Percentiles rank a stretch among this genome's conserved stretches.
These are phyloP conservation scores for Melinopterus prodromus DNA, from an alignment of 2,888 invertebrate genomes.

Conservation along the genomic window DNA sequence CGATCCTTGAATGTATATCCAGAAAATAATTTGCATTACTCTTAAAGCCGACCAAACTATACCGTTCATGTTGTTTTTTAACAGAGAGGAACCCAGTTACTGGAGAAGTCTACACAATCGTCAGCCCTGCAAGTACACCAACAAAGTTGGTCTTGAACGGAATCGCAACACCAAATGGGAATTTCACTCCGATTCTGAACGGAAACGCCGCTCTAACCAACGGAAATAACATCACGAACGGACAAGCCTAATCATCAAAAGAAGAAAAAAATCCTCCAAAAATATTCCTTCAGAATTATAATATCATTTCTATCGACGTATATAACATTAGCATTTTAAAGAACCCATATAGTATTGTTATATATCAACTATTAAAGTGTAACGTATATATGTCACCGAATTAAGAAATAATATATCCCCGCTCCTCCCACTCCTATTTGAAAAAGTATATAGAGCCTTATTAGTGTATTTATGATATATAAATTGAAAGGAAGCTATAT, in stretches of 20 bases:
- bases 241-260: slow-evolving; percentile 44
- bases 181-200: slow-evolving; percentile 41
- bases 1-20: not conserved
- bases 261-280: slow-evolving; percentile 17
- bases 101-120: slow-evolving; percentile 56
- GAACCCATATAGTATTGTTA: slow-evolving; percentile 22
- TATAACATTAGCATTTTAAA: not conserved
- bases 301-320: not conserved
- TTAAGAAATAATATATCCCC: not conserved
- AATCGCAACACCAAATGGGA: slow-evolving; percentile 49
- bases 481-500: slow-evolving; percentile 10
- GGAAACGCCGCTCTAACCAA: slow-evolving; percentile 42
- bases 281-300: not conserved
- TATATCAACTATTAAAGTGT: not conserved
- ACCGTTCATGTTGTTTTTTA: not conserved
- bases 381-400: not conserved
- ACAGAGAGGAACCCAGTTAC: slow-evolving; percentile 60
- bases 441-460: slow-evolving; percentile 21
- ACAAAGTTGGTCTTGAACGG: slow-evolving; percentile 54
- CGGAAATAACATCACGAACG: slow-evolving; percentile 46
- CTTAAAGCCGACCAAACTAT: not conserved
- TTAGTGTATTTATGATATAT: slow-evolving; percentile 24
- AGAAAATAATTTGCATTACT: not conserved
- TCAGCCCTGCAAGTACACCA: slow-evolving; percentile 53
- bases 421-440: slow-evolving; percentile 7